Conservation (phyloP, 2,888 invertebrate genomes). For the Linnaemya vulpina region DNA sequence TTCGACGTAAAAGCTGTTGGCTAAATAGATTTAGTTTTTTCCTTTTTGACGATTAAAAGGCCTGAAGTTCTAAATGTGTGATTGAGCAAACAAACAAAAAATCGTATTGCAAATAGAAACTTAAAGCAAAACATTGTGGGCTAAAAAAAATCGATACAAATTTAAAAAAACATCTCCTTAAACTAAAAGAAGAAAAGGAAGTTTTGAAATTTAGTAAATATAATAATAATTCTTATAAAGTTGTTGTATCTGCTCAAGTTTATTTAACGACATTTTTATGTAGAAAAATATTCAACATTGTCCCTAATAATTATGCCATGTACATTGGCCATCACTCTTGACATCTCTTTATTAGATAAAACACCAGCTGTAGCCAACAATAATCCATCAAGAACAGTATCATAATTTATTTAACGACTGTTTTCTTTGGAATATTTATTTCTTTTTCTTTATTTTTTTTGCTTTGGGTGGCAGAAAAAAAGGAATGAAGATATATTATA, state of each 20-base stretch:
- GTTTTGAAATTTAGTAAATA: no score
- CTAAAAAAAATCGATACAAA: not conserved
- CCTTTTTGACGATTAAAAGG: not conserved
- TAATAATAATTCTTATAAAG: no score
- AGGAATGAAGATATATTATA: no score
- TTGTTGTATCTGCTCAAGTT: no score
- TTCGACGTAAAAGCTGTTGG: not conserved
- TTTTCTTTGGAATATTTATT: not conserved
- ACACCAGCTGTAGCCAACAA: not conserved
- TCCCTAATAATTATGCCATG: not conserved
- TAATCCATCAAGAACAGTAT: not conserved
- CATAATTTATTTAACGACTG: not conserved
- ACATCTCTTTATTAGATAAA: not conserved
- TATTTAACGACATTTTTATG: not conserved
- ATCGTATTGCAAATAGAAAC: not conserved
- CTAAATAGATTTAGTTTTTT: not conserved
- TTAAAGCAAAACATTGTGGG: not conserved
- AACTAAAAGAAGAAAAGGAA: no score
- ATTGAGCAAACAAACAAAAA: not conserved
- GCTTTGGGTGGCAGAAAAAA: not conserved
- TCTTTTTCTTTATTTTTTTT: not conserved
- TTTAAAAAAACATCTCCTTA: no score
- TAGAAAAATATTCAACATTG: not conserved
- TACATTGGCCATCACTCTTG: not conserved
- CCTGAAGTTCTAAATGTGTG: not conserved